Base-by-base conservation (phyloP, 2,888 invertebrate species). In the Heliconius sara region DNA sequence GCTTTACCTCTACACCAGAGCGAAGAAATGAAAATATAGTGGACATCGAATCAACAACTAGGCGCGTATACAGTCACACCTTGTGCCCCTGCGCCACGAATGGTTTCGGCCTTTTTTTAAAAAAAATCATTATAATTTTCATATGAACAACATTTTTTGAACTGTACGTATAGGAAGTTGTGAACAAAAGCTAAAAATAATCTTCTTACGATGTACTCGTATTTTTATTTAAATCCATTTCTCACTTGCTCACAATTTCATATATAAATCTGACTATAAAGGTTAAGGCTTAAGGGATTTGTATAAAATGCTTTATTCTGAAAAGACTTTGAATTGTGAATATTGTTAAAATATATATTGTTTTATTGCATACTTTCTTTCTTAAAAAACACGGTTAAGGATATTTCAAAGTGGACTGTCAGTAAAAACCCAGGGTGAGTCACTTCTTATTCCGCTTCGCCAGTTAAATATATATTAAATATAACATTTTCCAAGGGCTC, bases 161-260 rank as follows among this genome's bases (percentile, higher is more conserved):
- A 67, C 10, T 34, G 67, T 19, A 67, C 12, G 10, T 67, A 67
- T 19, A 67, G 66, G 22, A 67, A 67, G 22, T 22, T 34, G 67
- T 67, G 67, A 34, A 68, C 68, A 68, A 68, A 34, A 43, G 3
- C 68, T 25, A 70, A 68, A 67, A 68, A 39, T 34, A 68, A 25
- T 43, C 25, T 25, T 43, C 68, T 70, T 43, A 43, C 43, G 25
- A 16, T n/a, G 43, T 43, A 22, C n/a, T n/a, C n/a, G n/a, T 63
- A 70, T 43, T 70, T 70, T 70, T 70, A 68, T 43, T 43, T 68
- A 68, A 39, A 68, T 68, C 12, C 34, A 68, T 68, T n/a, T 39
- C 13, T n/a, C 67, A n/a, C 68, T 68, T 39, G n/a, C 12, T 34
- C 39, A 68, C 34, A 68, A 70, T 70, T 16, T 43, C 68, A 13